phyloP scores from a whole-genome alignment of 1,140 invertebrate species.

The Orius insidiosus region DNA sequence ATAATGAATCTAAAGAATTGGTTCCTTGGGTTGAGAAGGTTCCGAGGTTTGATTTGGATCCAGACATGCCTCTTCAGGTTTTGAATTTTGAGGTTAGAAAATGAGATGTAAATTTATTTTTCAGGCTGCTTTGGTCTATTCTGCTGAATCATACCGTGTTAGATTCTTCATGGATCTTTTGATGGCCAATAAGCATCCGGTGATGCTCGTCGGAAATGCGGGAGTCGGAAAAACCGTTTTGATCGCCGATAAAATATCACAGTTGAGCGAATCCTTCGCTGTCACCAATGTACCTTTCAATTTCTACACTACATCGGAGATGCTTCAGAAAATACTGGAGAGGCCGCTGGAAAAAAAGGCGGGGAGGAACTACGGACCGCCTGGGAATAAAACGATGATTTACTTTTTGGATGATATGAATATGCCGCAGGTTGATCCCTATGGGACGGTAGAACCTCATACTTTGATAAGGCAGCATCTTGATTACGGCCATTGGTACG shows the following conservation, averaged over 20 bases:
- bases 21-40: conserved; percentile 75
- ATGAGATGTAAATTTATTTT: too few relatives aligned
- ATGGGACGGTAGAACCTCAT: conserved; percentile 91
- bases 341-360: conserved; percentile 95
- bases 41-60: conserved; percentile 77
- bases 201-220: conserved; percentile 85
- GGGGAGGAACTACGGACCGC: conserved; percentile 86
- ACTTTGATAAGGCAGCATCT: conserved; percentile 88
- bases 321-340: conserved; percentile 87
- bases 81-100: background rate
- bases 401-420: conserved; percentile 98
- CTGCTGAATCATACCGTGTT: conserved; percentile 78
- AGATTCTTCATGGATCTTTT: conserved; percentile 78
- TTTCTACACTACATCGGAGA: conserved; percentile 91
- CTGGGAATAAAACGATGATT: conserved; percentile 82
- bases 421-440: conserved; percentile 85
- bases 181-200: conserved; percentile 71
- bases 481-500: conserved; percentile 92
- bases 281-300: conserved; percentile 89
- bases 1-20: conserved; percentile 76
- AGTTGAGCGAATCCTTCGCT: conserved; percentile 69
- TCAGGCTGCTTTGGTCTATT: conserved; percentile 78
- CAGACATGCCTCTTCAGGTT: conserved; percentile 78
- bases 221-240: conserved; percentile 83
- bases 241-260: conserved; percentile 65